Evolutionary conservation across 1,140 invertebrate species (phyloP).

Genomic region (Chymomyza costata): DNA sequence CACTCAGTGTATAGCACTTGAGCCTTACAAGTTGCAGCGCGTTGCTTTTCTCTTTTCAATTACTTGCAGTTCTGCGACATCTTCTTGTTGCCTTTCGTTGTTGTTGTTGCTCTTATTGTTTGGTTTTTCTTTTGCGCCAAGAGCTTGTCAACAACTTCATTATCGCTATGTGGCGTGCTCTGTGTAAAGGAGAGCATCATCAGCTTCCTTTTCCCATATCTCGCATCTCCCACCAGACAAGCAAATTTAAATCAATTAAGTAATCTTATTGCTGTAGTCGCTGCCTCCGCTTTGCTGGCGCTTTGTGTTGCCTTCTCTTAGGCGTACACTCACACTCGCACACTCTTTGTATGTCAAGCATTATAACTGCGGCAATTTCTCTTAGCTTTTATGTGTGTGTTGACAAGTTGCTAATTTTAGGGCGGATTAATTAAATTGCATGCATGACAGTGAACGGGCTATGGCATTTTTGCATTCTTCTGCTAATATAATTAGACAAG

Average conservation of each 20-base stretch:
- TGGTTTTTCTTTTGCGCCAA: slow-evolving; percentile 45
- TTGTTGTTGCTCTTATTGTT: slow-evolving; percentile 37
- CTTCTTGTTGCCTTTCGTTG: slow-evolving; percentile 17
- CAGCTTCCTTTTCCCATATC: slow-evolving; percentile 1
- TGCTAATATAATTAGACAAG: no score
- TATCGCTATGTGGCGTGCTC: slow-evolving; percentile 56
- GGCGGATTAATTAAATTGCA: slow-evolving; percentile 70
- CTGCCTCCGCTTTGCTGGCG: slow-evolving; percentile 38
- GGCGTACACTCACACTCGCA: slow-evolving; percentile 19
- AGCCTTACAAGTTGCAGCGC: slow-evolving; percentile 8
- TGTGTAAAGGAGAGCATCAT: slow-evolving; percentile 55
- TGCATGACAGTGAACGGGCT: slow-evolving; percentile 48
- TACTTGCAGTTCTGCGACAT: slow-evolving; percentile 46
- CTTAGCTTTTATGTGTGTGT: slow-evolving; percentile 23
- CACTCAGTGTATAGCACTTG: slow-evolving; percentile 17
- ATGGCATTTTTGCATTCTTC: no score
- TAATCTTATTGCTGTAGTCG: slow-evolving; percentile 61
- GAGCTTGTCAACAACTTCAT: slow-evolving; percentile 70
- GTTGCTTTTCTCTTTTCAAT: slow-evolving; percentile 47
- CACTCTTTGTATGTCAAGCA: slow-evolving; percentile 45
- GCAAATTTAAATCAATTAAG: slow-evolving; percentile 72
- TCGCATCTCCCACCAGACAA: slow-evolving; percentile 45
- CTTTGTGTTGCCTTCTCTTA: slow-evolving; percentile 53
- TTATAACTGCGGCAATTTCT: slow-evolving; percentile 52
- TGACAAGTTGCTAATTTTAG: slow-evolving; percentile 68